Base-by-base conservation (phyloP, 1,140 invertebrate species). In the Mycetomoellerius zeteki region DNA sequence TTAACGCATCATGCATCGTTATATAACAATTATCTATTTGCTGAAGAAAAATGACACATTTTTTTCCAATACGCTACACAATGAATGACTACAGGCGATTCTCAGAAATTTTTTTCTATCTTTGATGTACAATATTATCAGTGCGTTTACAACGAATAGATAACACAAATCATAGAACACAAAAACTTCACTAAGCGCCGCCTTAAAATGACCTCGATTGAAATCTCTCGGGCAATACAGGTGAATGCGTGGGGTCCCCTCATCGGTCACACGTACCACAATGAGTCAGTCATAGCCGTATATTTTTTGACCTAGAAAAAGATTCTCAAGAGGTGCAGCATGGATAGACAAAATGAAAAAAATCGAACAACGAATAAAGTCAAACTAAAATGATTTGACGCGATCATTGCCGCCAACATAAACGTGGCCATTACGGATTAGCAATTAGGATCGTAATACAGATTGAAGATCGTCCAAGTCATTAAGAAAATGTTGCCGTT, bases 301-400 rank as follows among this genome's bases (percentile, higher is more conserved):
- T 85, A 91, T 91, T 91, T 91, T 91, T 84, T 89, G 90, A 91
- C 90, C 90, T 58, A 91, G 88, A 91, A 91, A 91, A 71, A 90
- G 72, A 85, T 73, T 87, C 73, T 84, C 69, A 50, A 24, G 71
- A 58, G 54, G 21, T 16, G 56, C 19, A 52, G 37, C 21, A 27
- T 10, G 16, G 60, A 67, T 54, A 75, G 37, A 78, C 24, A 75
- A 67, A 60, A 33, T 19, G 52, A 37, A 58, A 47, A 80, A 86
- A 37, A 64, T 27, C 67, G 47, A 78, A 75, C 60, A 64, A 65
- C 19, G 50, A 73, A 65, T 86, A 47, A 56, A 87, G 65, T 87
- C 64, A 56, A 85, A 21, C 33, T 62, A 21, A 58, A 47, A 56
- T 85, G 73, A 89, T 87, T 50, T 47, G 56, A 52, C 56, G 27